Evolutionary conservation across 1,140 invertebrate genomes (phyloP).

Genomic region (Aplysia californica): DNA sequence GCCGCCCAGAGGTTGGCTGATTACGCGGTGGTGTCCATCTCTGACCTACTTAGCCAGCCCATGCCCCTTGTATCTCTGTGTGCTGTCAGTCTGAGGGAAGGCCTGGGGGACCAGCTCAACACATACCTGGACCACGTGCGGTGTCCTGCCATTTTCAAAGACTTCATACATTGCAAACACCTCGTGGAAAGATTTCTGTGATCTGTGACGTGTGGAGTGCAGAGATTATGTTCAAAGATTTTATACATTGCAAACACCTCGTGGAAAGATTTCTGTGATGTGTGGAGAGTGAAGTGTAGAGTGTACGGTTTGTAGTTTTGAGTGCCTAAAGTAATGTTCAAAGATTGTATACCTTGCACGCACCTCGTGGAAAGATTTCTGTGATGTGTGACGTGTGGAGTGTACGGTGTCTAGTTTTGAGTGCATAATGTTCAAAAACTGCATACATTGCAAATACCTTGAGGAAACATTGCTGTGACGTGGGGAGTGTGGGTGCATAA

Average conservation of each 20-base stretch:
- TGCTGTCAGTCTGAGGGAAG: not conserved
- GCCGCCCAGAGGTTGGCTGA: too few relatives aligned
- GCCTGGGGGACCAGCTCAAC: not conserved
- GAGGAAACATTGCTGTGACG: not conserved
- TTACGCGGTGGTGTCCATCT: too few relatives aligned
- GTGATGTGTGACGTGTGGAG: too few relatives aligned
- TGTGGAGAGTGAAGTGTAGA: too few relatives aligned
- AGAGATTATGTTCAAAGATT: not conserved
- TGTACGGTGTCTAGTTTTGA: too few relatives aligned
- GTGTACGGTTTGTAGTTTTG: too few relatives aligned
- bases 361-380: too few relatives aligned
- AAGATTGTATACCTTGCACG: too few relatives aligned
- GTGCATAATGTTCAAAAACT: not conserved
- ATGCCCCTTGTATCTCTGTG: not conserved
- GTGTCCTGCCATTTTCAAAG: not conserved
- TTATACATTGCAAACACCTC: not conserved
- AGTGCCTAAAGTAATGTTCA: too few relatives aligned
- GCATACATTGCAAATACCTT: not conserved
- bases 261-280: not conserved
- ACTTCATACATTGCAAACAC: not conserved
- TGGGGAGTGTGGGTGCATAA: too few relatives aligned
- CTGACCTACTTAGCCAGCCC: not conserved
- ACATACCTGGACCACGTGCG: not conserved
- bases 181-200: not conserved
- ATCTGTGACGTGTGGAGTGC: too few relatives aligned